A percentile compares a stretch with the other conserved stretches of the same genome.
These are phyloP conservation scores for Cheilosia grossa DNA, from an alignment of 2,888 invertebrate genomes.

Conservation along the genomic window DNA sequence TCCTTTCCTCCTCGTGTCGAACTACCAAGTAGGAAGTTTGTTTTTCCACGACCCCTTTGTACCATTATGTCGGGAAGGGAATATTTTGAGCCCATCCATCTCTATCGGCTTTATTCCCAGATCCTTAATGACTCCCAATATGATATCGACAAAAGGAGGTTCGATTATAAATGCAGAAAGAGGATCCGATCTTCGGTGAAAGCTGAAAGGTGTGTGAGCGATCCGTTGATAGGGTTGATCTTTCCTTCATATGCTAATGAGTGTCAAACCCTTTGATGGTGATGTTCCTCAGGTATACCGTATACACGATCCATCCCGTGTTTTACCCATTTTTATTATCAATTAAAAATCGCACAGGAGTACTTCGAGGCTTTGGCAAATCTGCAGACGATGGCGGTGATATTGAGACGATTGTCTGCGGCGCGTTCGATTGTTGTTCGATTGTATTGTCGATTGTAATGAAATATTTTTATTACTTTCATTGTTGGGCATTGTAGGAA, in stretches of 20 bases:
- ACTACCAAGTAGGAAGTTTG: conserved; percentile 60
- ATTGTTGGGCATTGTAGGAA: conserved; percentile 61
- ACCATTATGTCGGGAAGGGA: conserved; percentile 51
- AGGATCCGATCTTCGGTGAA: conserved; percentile 50
- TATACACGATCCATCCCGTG: conserved; percentile 11
- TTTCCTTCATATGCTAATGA: conserved; percentile 69
- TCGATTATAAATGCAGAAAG: conserved; percentile 62
- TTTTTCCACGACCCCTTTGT: conserved; percentile 69
- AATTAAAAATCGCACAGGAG: conserved; percentile 72
- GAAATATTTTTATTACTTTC: conserved; percentile 71
- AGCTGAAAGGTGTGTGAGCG: conserved; percentile 66
- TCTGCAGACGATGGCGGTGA: conserved; percentile 41
- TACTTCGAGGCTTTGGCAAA: conserved; percentile 55
- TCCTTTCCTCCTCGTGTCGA: conserved; percentile 2
- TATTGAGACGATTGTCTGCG: conserved; percentile 73
- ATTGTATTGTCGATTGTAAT: conserved; percentile 65
- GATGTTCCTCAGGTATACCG: conserved; percentile 11
- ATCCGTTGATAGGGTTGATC: conserved; percentile 65
- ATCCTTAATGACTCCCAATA: conserved; percentile 69
- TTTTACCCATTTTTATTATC: conserved; percentile 66
- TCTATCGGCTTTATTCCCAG: conserved; percentile 73
- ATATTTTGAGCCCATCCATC: conserved; percentile 74
- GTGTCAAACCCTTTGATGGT: conserved; percentile 48
- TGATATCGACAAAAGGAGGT: conserved; percentile 67
- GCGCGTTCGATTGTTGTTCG: conserved; percentile 65